These are phyloP conservation scores for Pterocles orientalis DNA, from an alignment of 2,113 vertebrate genomes.

Conservation along the genomic window DNA sequence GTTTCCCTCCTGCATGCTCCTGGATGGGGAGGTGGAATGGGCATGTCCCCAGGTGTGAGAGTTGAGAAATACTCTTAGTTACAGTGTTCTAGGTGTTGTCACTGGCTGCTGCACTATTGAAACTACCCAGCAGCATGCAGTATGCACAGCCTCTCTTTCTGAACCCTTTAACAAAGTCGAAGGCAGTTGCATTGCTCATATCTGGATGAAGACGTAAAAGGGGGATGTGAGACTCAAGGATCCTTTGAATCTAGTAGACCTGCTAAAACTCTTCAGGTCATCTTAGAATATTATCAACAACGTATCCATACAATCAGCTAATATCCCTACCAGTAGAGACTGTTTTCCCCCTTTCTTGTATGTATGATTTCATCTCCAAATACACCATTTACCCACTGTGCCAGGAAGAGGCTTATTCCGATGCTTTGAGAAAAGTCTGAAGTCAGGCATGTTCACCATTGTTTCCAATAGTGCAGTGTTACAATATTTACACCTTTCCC, in stretches of 20 bases:
- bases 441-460: background rate
- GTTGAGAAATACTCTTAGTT: background rate
- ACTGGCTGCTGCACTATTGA: background rate
- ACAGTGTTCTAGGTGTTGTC: background rate
- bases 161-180: background rate
- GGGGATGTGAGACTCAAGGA: background rate
- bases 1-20: background rate
- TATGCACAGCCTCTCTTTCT: background rate
- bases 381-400: background rate
- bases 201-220: background rate
- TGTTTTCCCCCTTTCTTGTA: background rate
- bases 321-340: background rate
- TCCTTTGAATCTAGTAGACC: background rate
- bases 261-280: background rate
- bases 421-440: background rate
- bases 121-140: background rate
- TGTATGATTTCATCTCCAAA: background rate
- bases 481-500: background rate
- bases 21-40: background rate
- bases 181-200: background rate
- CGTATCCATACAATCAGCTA: background rate
- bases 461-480: background rate
- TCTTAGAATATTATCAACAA: background rate
- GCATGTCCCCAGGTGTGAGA: background rate
- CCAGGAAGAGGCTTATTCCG: background rate